These are phyloP conservation scores for Mohoua ochrocephala DNA, from an alignment of 2,113 vertebrate species.

Conservation along the genomic window DNA sequence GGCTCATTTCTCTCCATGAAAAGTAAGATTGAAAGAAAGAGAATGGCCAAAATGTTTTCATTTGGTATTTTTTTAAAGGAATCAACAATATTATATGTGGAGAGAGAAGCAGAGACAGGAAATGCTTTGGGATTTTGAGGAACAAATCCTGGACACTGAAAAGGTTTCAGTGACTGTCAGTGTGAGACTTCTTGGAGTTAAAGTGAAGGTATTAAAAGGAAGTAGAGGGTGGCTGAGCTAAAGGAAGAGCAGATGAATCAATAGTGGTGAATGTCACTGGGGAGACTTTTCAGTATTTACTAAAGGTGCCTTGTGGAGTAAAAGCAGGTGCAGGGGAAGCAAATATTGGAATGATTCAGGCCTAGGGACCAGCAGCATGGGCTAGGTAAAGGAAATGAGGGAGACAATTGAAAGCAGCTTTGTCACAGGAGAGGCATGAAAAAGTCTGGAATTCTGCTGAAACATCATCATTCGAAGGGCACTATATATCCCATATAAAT, in stretches of 20 bases:
- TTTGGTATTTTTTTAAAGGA: background rate
- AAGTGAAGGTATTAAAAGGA: background rate
- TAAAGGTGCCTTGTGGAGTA: background rate
- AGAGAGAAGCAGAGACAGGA: background rate
- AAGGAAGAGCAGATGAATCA: background rate
- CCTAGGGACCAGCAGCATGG: background rate
- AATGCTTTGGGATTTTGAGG: background rate
- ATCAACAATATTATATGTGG: background rate
- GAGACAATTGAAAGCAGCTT: background rate
- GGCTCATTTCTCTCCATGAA: background rate
- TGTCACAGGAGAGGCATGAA: background rate
- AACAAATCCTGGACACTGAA: background rate
- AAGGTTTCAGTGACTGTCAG: background rate
- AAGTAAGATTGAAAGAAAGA: background rate
- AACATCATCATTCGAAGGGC: background rate
- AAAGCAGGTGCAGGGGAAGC: background rate
- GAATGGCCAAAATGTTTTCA: background rate
- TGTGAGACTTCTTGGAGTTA: background rate
- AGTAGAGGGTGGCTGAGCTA: background rate
- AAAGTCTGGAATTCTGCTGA: background rate
- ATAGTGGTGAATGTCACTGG: background rate
- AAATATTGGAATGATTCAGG: background rate
- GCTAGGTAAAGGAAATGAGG: rapidly evolving
- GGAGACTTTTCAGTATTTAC: background rate
- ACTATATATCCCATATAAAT: background rate